These are phyloP conservation scores for Cricetomys ansorgei DNA, from an alignment of 2,113 vertebrate species.

Conservation along the genomic window DNA sequence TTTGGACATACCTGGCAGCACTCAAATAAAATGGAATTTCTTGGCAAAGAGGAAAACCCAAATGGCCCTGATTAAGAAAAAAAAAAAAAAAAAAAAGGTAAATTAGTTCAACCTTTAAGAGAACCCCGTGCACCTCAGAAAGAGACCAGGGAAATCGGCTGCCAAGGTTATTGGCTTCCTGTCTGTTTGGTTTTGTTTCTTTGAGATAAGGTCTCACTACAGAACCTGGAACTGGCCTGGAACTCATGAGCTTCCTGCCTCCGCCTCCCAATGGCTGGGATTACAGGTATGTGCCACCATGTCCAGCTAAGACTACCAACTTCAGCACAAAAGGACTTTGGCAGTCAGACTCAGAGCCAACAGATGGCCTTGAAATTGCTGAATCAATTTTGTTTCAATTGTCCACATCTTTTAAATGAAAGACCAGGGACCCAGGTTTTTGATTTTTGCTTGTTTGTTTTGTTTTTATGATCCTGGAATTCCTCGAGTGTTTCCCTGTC, in stretches of 20 bases:
- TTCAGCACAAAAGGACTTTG: background rate
- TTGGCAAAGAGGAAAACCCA: background rate
- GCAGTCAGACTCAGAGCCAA: background rate
- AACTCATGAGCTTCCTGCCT: background rate
- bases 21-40: background rate
- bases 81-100: background rate
- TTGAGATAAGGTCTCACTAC: background rate
- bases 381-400: background rate
- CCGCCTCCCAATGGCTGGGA: background rate
- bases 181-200: background rate
- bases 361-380: background rate
- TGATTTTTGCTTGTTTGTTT: background rate
- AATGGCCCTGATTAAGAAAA: background rate
- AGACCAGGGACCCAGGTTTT: background rate
- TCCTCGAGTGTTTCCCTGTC: background rate
- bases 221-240: background rate
- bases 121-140: background rate
- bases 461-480: background rate
- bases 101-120: background rate
- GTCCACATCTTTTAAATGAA: constrained; percentile 31
- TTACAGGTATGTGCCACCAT: background rate
- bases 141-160: background rate
- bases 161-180: background rate
- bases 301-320: background rate
- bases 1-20: background rate